Evolutionary conservation across 2,113 vertebrate species (phyloP), one percentile per base, ranked within the genome.

Genomic region (Tragulus kanchil): DNA sequence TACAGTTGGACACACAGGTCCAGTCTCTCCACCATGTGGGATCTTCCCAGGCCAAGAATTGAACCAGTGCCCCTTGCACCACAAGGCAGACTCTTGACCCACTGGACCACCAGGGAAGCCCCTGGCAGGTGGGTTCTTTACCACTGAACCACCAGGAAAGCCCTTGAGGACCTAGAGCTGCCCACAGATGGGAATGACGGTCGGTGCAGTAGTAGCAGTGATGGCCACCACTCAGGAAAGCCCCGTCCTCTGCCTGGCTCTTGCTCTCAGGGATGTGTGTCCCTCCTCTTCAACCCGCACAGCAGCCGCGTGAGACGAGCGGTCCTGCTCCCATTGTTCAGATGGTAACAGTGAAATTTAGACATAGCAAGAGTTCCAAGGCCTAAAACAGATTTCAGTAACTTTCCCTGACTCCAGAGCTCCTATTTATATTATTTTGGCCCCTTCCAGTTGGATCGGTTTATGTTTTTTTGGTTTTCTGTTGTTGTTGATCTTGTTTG

Each of bases 151-250:
- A 23, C 58, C 58, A 9, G 58, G 58, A 36, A 36, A 36, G 2
- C 36, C 59, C 54, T 42, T 19, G n/a, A 61, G 14, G 50, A 26
- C 26, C 11, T 1, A 54, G 23, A 8, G 14, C 50, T 48, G 48
- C 84, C 42, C 42, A 1, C 12, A 58, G 15, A 9, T 45, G 31
- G 0, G 67, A 75, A 11, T 16, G 25, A 11, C 58, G 5, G 0
- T 8, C 5, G 56, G 0, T 48, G 8, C 6, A 10, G 8, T 16
- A 9, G 71, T 23, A 56, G 17, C 16, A 58, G 17, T 4, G 48
- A 1, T 1, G 16, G 52, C 56, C 4, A 10, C 14, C 15, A 0
- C 28, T 31, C 2, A 0, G 1, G 13, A 65, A 87, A 82, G 31
- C 52, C 83, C n/a, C 15, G 73, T 36, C 36, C 54, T n/a, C 88